Conservation (phyloP, 2,888 invertebrate species). For the Apodemia zela region DNA sequence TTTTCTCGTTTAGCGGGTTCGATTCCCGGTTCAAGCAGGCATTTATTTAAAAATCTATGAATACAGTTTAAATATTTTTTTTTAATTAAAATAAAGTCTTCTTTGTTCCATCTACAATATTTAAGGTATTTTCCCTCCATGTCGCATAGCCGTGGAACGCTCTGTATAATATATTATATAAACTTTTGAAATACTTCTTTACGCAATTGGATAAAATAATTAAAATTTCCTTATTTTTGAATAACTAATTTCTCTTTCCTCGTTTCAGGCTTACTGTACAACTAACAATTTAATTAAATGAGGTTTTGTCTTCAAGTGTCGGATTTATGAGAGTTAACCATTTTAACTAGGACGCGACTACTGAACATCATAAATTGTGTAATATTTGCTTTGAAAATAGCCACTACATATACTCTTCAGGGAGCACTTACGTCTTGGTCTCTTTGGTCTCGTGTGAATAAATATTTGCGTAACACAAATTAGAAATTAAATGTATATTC, state of each 20-base stretch:
- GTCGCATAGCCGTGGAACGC: too few relatives aligned
- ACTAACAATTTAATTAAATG: slow-evolving; percentile 6
- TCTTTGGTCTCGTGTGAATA: not conserved
- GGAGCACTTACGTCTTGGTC: slow-evolving; percentile 1
- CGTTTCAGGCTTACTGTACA: not conserved
- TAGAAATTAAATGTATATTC: not conserved
- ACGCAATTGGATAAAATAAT: too few relatives aligned
- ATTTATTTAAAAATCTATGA: too few relatives aligned
- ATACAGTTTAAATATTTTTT: too few relatives aligned
- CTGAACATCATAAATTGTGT: slow-evolving; percentile 1
- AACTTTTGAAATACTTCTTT: too few relatives aligned
- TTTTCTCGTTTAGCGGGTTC: too few relatives aligned
- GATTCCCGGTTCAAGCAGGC: too few relatives aligned
- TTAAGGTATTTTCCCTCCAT: too few relatives aligned
- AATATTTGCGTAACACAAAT: not conserved
- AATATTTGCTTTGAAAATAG: slow-evolving; percentile 1
- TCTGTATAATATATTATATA: too few relatives aligned
- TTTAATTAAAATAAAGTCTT: too few relatives aligned
- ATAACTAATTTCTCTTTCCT: not conserved
- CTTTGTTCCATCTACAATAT: too few relatives aligned
- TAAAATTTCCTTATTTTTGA: too few relatives aligned
- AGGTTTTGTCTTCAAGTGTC: not conserved
- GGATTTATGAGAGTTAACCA: not conserved
- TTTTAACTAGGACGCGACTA: not conserved
- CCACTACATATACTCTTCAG: not conserved